phyloP scores from a whole-genome alignment of 2,797 vertebrate genomes.

The Calcarius lapponicus region DNA sequence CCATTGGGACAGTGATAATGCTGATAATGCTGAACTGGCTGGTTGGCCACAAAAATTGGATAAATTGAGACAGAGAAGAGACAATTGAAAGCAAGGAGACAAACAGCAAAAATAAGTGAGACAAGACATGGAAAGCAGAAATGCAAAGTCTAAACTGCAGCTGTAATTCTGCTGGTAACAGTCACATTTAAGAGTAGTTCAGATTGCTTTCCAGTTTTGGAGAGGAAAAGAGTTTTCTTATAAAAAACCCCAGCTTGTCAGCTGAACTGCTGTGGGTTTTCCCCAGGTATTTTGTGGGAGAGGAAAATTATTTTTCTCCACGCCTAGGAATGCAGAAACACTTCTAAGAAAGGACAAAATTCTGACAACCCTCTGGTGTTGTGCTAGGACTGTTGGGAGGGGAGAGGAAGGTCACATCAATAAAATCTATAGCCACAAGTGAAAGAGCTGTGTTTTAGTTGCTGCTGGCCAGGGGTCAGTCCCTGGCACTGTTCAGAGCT shows the following conservation, averaged over 20 bases:
- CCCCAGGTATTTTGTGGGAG: neutral
- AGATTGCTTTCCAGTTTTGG: neutral
- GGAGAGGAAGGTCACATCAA: neutral
- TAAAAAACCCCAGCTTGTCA: neutral
- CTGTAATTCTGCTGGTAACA: slow-evolving; percentile 17
- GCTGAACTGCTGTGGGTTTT: neutral
- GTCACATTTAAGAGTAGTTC: neutral
- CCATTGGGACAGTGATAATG: slow-evolving; percentile 19
- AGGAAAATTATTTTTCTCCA: neutral
- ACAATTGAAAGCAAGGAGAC: slow-evolving; percentile 39
- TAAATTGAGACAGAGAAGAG: slow-evolving; percentile 43
- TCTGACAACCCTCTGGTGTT: neutral
- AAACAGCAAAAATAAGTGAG: slow-evolving; percentile 46
- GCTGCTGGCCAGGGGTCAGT: neutral
- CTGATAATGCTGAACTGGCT: slow-evolving; percentile 10
- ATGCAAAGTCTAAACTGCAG: slow-evolving; percentile 17
- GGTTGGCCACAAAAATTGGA: slow-evolving; percentile 26
- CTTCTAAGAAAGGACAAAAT: neutral
- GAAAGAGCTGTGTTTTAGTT: neutral
- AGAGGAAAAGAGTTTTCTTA: neutral
- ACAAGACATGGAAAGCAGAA: slow-evolving; percentile 52
- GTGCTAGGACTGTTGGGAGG: neutral
- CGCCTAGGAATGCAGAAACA: neutral
- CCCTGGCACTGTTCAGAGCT: neutral
- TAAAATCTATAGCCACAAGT: neutral